Conservation (phyloP, 2,797 vertebrate genomes). For the Sebastolobus alascanus region DNA sequence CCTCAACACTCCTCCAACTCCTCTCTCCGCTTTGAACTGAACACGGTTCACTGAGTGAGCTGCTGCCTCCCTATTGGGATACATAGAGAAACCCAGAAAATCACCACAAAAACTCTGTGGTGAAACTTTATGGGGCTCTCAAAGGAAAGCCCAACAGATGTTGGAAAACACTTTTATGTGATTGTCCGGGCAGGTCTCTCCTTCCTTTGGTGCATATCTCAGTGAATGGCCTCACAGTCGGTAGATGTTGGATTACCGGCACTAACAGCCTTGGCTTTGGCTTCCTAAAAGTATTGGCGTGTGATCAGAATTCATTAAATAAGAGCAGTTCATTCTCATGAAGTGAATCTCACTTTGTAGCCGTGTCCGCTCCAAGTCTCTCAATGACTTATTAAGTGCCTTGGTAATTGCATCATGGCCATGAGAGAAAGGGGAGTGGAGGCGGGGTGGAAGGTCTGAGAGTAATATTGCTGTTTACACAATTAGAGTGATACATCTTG, state of each 20-base stretch:
- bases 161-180: conserved; percentile 52
- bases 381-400: conserved; percentile 74
- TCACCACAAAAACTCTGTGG: conserved; percentile 72
- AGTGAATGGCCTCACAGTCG: conserved; percentile 15
- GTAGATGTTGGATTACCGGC: conserved; percentile 29
- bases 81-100: conserved; percentile 71
- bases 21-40: conserved; percentile 82
- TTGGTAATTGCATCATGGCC: conserved; percentile 75
- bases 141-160: conserved; percentile 81
- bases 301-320: conserved; percentile 49
- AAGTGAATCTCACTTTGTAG: conserved; percentile 54
- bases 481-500: conserved; percentile 67
- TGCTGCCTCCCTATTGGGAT: conserved; percentile 79
- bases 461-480: conserved; percentile 74
- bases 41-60: conserved; percentile 78
- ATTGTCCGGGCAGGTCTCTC: conserved; percentile 49
- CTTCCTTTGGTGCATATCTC: conserved; percentile 41
- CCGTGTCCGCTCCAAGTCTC: conserved; percentile 52
- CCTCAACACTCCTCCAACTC: conserved; percentile 73
- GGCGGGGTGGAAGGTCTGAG: conserved; percentile 60
- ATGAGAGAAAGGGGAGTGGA: conserved; percentile 64
- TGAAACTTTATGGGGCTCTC: conserved; percentile 82
- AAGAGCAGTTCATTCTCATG: conserved; percentile 24
- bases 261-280: conserved; percentile 21
- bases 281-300: conserved; percentile 41